Evolutionary conservation across 2,888 invertebrate genomes (phyloP), one percentile per base, ranked within the genome.

Genomic region (Pseudanteris insignis): DNA sequence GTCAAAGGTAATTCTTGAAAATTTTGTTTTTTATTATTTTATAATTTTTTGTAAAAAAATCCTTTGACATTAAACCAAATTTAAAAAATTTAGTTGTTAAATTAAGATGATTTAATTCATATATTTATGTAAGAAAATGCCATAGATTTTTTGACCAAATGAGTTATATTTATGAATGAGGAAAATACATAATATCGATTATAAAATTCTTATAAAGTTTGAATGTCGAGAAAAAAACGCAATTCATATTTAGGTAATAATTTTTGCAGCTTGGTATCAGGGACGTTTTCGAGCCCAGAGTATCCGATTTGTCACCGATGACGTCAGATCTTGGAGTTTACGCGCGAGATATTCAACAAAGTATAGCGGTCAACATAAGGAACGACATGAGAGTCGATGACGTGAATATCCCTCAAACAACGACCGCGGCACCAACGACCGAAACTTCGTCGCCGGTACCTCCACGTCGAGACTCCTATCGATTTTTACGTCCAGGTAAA

Each of bases 261-360:
- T 28, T 54, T 71, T 78, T 75, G 41, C 80, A 92, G 92, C 78
- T 92, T 69, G 91, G 91, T 26, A 86, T 92, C 63, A 82, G 85
- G 64, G 88, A 89, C 72, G 88, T 91, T 33, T 92, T 93, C 75
- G 91, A 92, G 78, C 91, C 92, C 1, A 84, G 89, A 54, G 86
- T 88, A 61, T 88, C 89, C 2, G 90, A 92, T 81, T 88, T 92
- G 73, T 85, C 87, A 10, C 87, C 87, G 51, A 91, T 92, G 91
- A 91, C 92, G 18, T 83, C 84, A 11, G 89, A 90, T 72, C 81
- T 84, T n/a, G 87, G 88, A 26, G 86, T 91, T 53, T 92, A 90
- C 73, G 91, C 91, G 24, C 87, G 89, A 48, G 91, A 91, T 78
- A 88, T 92, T 68, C 91, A 92, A 78, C 92, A 92, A 80, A 88